Evolutionary conservation across 2,888 invertebrate genomes (phyloP), one percentile per base, ranked within the genome.

Genomic region (Panopea generosa): DNA sequence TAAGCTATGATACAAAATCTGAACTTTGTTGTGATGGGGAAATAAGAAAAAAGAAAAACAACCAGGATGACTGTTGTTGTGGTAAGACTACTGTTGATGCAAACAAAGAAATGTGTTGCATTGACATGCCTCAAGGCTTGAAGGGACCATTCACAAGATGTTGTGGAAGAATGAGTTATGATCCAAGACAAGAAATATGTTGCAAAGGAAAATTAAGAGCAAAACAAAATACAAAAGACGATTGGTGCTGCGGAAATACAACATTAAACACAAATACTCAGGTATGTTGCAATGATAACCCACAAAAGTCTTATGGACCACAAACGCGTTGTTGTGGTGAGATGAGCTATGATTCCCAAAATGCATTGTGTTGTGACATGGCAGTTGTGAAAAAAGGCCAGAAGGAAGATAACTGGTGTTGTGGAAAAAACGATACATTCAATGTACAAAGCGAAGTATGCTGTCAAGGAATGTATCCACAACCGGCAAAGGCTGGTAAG

Each of bases 181-280:
- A 72, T 43, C 69, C 72, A 47, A 18, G 57, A 24, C 65, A 59
- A 33, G 69, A 73, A 24, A 60, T 77, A 45, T 77, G 77, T 22
- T 77, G 77, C 45, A 63, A 73, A 18, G 72, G 77, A 16, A 59
- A 73, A 50, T 33, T 68, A 24, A 27, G 60, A 60, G 61, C 61
- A 24, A 77, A 77, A 24, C 50, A 18, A 16, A 52, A 68, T 11
- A 47, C 47, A 7, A 43, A 55, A 11, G 69, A 77, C 56, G 72
- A 77, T 27, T 69, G 72, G 18, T 77, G 77, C 52, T 77, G 77
- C 50, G 77, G 77, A 9, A 63, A 76, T 14, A 63, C 69, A 45
- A 77, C 77, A 24, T 55, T 60, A 26, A 61, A 65, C 33, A 55
- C 72, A 16, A 52, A 50, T 14, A 55, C 52, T 2, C 53, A 69